Evolutionary conservation across 2,888 invertebrate species (phyloP), one percentile per base, ranked within the genome.

Genomic region (Diplolepis rosae): DNA sequence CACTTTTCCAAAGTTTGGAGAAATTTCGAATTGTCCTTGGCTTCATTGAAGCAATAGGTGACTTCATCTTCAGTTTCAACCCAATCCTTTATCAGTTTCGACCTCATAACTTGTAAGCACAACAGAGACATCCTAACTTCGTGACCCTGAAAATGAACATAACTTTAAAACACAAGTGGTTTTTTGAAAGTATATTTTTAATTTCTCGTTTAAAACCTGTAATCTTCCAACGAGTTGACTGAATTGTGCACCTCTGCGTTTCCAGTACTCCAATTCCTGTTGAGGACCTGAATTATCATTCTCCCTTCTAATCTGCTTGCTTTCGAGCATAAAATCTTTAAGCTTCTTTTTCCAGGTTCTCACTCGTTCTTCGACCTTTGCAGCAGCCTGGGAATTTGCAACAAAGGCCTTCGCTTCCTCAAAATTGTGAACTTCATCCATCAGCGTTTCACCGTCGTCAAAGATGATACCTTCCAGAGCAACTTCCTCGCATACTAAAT

Each of bases 251-350:
- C 96, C 96, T 35, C 98, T 91, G 82, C 95, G 95, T 89, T 98
- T 98, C 98, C 98, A 98, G 89, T 98, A 98, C 82, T 96, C 96
- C 45, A 98, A 90, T 86, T 98, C 98, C 84, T 98, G 97, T 85
- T 97, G 96, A 0, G 98, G 98, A 0, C 98, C 97, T 67, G 95
- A 95, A 3, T 95, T 94, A 87, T 98, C 97, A 72, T 96, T 96
- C 87, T 98, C 98, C 48, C 95, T 93, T 68, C 98, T 91, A 75
- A 98, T 91, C 86, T 98, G 97, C 84, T 97, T 97, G 84, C 97
- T 97, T 87, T 98, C 97, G 71, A 96, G 95, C 67, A 98, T 90
- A 72, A 85, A 87, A 89, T 96, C 95, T 87, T 94, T 93, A 27
- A 96, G 92, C 80, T 92, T 93, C 82, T 95, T 95, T 24, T 94